These are phyloP conservation scores for Corapipo altera DNA, from an alignment of 2,113 vertebrate species.

Conservation along the genomic window DNA sequence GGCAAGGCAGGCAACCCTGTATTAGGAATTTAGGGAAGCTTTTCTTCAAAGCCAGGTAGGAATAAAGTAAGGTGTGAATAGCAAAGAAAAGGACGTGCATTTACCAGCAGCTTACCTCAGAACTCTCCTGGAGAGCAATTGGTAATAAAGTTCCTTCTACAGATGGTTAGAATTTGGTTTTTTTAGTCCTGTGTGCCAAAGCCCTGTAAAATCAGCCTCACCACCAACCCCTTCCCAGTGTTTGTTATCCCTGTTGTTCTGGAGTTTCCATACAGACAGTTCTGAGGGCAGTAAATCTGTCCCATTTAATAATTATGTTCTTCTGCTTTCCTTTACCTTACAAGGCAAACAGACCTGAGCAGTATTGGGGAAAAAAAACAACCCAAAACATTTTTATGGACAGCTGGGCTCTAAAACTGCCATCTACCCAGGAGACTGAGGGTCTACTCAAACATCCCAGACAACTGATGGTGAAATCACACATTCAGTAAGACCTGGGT, in stretches of 20 bases:
- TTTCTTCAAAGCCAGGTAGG: background rate
- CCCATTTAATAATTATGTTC: background rate
- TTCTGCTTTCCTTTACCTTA: background rate
- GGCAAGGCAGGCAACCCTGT: background rate
- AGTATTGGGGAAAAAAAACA: background rate
- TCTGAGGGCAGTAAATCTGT: background rate
- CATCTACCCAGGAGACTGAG: background rate
- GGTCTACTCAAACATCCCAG: background rate
- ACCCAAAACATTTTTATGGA: background rate
- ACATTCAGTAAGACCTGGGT: background rate
- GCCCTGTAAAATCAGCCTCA: background rate
- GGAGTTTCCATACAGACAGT: background rate
- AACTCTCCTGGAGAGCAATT: background rate
- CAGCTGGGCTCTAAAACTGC: constrained; percentile 3
- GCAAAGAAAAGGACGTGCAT: background rate
- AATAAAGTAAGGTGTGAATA: background rate
- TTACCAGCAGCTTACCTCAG: background rate
- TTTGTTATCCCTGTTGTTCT: background rate
- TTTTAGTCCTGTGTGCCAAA: background rate
- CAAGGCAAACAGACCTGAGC: constrained; percentile 7
- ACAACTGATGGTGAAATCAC: background rate
- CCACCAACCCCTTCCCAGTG: background rate
- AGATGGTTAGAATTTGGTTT: background rate
- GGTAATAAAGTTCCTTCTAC: background rate
- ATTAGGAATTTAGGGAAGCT: background rate